Percentiles rank a stretch among this genome's conserved stretches.
Conservation (phyloP, 2,888 invertebrate genomes). For the Ennomos fuscantarius region DNA sequence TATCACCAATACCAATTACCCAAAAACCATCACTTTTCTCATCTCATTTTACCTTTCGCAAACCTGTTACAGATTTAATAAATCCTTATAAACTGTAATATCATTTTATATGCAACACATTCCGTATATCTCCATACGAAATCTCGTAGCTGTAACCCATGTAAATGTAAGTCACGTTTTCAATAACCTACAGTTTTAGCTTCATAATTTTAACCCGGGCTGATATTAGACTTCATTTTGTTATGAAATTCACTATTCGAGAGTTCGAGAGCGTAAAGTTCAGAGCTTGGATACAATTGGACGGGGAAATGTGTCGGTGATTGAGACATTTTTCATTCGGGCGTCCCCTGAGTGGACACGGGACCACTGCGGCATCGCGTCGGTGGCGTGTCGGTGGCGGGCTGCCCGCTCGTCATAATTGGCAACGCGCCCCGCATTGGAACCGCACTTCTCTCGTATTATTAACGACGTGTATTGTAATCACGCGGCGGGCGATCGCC, state of each 20-base stretch:
- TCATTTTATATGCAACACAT: slow-evolving; percentile 46
- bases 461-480: slow-evolving; percentile 85
- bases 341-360: slow-evolving; percentile 21
- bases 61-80: slow-evolving; percentile 40
- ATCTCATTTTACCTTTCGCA: slow-evolving; percentile 30
- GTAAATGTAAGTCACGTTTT: slow-evolving; percentile 85
- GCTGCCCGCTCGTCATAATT: slow-evolving; percentile 49
- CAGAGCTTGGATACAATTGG: slow-evolving; percentile 32
- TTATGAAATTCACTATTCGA: slow-evolving; percentile 69
- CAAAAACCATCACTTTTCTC: slow-evolving; percentile 36
- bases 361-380: slow-evolving; percentile 31
- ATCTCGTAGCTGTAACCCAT: slow-evolving; percentile 72
- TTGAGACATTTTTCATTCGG: slow-evolving; percentile 43
- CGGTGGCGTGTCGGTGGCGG: slow-evolving; percentile 18
- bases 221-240: slow-evolving; percentile 82
- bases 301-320: slow-evolving; percentile 33
- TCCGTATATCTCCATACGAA: slow-evolving; percentile 60
- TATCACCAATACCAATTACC: slow-evolving; percentile 33
- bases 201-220: slow-evolving; percentile 82
- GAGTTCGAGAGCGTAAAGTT: slow-evolving; percentile 37
- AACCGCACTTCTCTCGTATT: slow-evolving; percentile 73
- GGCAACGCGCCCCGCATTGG: slow-evolving; percentile 52
- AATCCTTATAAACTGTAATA: slow-evolving; percentile 44
- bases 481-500: slow-evolving; percentile 85
- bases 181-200: slow-evolving; percentile 85